Base-by-base conservation (phyloP, 1,140 invertebrate genomes). In the Anthonomus grandis region DNA sequence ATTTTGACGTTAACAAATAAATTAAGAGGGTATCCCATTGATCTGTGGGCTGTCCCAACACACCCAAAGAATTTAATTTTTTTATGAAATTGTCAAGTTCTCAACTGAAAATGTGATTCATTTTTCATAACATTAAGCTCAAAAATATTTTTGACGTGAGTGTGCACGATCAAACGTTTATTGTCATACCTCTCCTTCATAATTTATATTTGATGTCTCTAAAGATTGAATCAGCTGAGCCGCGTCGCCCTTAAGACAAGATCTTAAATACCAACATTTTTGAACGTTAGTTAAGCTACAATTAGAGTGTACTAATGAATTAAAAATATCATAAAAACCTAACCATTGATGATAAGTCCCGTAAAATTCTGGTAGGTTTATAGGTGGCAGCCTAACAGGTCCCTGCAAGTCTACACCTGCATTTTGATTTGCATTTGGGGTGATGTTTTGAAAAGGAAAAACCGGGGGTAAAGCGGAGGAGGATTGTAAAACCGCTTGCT, bases 181-280 rank as follows among this genome's bases (percentile, higher is more conserved):
- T 73, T 72, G 13, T 75, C 67, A 47, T 69, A 76, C 15, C 71
- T 59, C 18, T 66, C 53, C 37, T 67, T 22, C 21, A 53, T 75
- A 75, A n/a, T n/a, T n/a, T n/a, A n/a, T n/a, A n/a, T n/a, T n/a
- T n/a, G n/a, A n/a, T n/a, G n/a, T n/a, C n/a, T n/a, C n/a, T n/a
- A n/a, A n/a, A n/a, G 27, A 3, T 19, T 41, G 38, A 4, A 61
- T 51, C 10, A 53, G 12, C 8, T 25, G 21, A 5, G 47, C 10
- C 3, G 54, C 46, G 15, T 61, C 54, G 38, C 47, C 42, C 34
- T 49, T 25, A 47, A 57, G 18, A 51, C 34, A 57, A 19, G 53
- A 49, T 31, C 37, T 49, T 31, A 61, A 21, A 10, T 25, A 47
- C 4, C 4, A 27, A 38, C 37, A 51, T 4, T 51, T 51, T 34